A percentile compares a stretch with the other conserved stretches of the same genome.
Conservation (phyloP, 23 tunicate species). For the Pegea sp. region DNA sequence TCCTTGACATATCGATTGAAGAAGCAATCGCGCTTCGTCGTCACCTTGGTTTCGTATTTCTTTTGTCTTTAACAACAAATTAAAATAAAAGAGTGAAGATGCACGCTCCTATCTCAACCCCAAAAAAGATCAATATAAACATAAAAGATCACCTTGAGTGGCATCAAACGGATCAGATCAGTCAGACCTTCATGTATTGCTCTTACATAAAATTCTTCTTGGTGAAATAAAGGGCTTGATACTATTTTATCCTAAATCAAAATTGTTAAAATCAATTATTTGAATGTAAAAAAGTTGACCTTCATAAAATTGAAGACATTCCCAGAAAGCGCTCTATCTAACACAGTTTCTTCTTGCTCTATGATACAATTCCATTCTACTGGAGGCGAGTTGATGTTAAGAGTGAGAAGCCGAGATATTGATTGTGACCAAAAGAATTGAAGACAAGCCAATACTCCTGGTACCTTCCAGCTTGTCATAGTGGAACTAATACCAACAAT, state of each 20-base stretch:
- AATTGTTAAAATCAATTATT: not conserved
- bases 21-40: conserved; percentile 56
- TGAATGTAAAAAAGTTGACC: not conserved
- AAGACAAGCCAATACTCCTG: conserved; percentile 27
- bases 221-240: conserved; percentile 2
- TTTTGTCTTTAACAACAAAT: too few species aligned
- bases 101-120: too few species aligned
- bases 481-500: too few species aligned
- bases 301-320: conserved; percentile 29
- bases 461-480: conserved; percentile 47
- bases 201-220: conserved; percentile 60
- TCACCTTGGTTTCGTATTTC: conserved; percentile 81
- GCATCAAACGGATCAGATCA: conserved; percentile 78
- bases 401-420: conserved; percentile 23
- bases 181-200: conserved; percentile 38
- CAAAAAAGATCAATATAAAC: not conserved
- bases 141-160: conserved; percentile 27
- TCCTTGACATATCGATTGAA: conserved; percentile 36
- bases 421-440: conserved; percentile 38
- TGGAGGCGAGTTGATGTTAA: conserved; percentile 6
- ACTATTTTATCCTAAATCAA: too few species aligned
- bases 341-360: conserved; percentile 61
- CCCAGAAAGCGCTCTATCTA: conserved; percentile 38
- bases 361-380: conserved; percentile 10
- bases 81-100: too few species aligned